Base-by-base conservation (phyloP, 1,140 invertebrate species). In the Bacillus rossius region DNA sequence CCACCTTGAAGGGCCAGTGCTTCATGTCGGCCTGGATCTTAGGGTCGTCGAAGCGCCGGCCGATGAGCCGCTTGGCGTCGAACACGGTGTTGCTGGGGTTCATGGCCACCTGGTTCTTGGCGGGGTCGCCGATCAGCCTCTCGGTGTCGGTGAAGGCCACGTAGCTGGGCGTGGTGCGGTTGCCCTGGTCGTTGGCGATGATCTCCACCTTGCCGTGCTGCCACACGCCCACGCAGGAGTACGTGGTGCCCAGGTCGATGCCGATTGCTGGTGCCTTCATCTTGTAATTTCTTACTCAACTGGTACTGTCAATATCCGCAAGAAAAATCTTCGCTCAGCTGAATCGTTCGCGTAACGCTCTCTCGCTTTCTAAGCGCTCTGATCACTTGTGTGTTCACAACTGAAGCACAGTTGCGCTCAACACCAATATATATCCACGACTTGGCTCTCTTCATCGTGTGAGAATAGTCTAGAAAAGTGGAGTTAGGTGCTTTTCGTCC, bases 171-270 rank as follows among this genome's bases (percentile, higher is more conserved):
- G 92, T 95, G 23, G 92, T 96, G 43, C 92, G 77, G 76, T 96
- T 96, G 19, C 93, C 94, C 77, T 94, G 92, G 71, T 96, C 93
- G 71, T 96, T 96, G 67, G 92, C 92, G 66, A 96, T 94, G 67
- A 95, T 94, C 74, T 94, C 92, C 41, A 95, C 87, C 75, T 92
- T 93, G 48, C 89, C 92, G 69, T 94, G 81, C 65, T 89, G 85
- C 76, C 83, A 91, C 2, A 91, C 87, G 42, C 86, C 89, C 8
- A 92, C 88, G 63, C 89, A 91, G 38, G 87, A 89, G 71, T 89
- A 91, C 40, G 85, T 90, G 59, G 82, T 91, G 37, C 89, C 88
- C 64, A 89, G 75, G 75, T 90, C 87, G 65, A 90, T 90, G 70
- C 87, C 87, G 67, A 89, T 83, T 60, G 86, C 86, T 65, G 81